These are phyloP conservation scores for Agrochola lychnidis DNA, from an alignment of 2,888 invertebrate species.

Conservation along the genomic window DNA sequence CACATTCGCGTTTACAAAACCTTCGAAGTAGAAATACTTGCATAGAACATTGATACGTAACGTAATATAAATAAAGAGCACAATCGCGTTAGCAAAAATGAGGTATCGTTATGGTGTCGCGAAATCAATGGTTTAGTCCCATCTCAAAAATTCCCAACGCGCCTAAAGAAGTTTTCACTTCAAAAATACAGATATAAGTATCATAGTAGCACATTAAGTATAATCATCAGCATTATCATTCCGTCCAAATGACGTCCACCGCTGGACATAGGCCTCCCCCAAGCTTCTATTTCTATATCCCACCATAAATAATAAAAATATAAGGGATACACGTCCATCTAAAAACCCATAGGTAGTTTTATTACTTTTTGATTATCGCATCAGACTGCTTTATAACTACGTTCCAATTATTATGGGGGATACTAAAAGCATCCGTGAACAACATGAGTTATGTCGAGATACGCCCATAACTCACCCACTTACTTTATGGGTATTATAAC, in stretches of 20 bases:
- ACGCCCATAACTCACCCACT: conserved; percentile 37
- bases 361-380: conserved; percentile 40
- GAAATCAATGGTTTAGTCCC: too few relatives aligned
- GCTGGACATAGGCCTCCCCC: neutral
- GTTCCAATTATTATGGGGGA: conserved; percentile 48
- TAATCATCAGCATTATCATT: neutral
- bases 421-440: conserved; percentile 49
- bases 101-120: too few relatives aligned
- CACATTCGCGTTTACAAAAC: too few relatives aligned
- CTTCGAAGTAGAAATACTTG: too few relatives aligned
- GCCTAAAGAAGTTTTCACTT: too few relatives aligned
- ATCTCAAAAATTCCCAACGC: too few relatives aligned
- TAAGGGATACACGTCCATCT: conserved; percentile 5
- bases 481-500: conserved; percentile 30
- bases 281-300: neutral
- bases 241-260: neutral
- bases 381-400: conserved; percentile 17
- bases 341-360: neutral
- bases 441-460: conserved; percentile 41
- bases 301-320: conserved; percentile 18
- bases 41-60: too few relatives aligned
- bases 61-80: too few relatives aligned
- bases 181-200: too few relatives aligned
- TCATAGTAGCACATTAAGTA: neutral
- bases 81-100: too few relatives aligned